phyloP scores from a whole-genome alignment of 2,113 vertebrate species.

The Morphnarchus princeps region DNA sequence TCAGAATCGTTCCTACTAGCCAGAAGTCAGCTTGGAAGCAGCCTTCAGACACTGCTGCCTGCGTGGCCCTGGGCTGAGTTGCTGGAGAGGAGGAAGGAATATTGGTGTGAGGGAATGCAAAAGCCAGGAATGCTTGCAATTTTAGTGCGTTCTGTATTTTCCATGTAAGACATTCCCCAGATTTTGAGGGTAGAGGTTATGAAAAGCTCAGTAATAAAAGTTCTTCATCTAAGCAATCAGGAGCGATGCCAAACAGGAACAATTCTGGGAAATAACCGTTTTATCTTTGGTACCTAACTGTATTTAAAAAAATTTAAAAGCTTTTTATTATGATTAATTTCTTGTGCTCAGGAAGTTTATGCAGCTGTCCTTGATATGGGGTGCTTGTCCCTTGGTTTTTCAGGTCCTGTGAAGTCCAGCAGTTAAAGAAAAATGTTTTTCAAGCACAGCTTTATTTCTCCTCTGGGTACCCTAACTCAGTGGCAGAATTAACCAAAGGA shows the following conservation, averaged over 20 bases:
- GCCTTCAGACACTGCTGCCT: background rate
- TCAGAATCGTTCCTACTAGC: background rate
- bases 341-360: slow-evolving; percentile 53
- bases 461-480: slow-evolving; percentile 31
- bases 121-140: slow-evolving; percentile 1
- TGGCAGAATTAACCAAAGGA: slow-evolving; percentile 4
- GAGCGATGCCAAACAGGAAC: slow-evolving; percentile 14
- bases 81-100: background rate
- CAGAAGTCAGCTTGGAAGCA: background rate
- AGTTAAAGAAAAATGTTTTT: slow-evolving; percentile 31
- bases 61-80: background rate
- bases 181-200: slow-evolving; percentile 59
- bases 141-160: slow-evolving; percentile 18
- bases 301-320: background rate
- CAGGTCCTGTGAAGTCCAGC: slow-evolving; percentile 5
- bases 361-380: slow-evolving; percentile 33
- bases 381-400: background rate
- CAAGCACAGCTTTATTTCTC: background rate
- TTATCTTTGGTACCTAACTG: slow-evolving; percentile 58
- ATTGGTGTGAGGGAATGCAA: slow-evolving; percentile 1
- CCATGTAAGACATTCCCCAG: slow-evolving; percentile 34
- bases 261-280: slow-evolving; percentile 56
- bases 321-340: slow-evolving; percentile 57
- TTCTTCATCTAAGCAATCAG: slow-evolving; percentile 23
- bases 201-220: slow-evolving; percentile 47